These are phyloP conservation scores for Mohoua ochrocephala DNA, from an alignment of 2,113 vertebrate species.

Conservation along the genomic window DNA sequence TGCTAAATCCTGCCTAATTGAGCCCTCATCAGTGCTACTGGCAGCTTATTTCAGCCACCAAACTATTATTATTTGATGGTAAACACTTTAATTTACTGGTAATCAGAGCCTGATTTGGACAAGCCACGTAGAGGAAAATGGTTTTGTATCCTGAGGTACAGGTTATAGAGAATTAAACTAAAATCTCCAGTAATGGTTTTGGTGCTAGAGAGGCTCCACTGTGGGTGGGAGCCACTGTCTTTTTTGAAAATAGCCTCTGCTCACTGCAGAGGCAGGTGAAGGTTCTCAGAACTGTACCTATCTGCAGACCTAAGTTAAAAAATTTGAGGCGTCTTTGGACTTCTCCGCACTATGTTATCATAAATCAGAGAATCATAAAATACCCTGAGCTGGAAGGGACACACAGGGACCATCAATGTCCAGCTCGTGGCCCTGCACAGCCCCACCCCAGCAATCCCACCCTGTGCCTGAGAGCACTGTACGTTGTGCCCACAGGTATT, in stretches of 20 bases:
- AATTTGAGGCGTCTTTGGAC: not conserved
- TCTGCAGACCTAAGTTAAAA: not conserved
- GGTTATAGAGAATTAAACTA: not conserved
- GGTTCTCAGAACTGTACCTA: not conserved
- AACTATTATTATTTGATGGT: not conserved
- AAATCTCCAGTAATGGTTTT: not conserved
- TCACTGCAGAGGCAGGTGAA: not conserved
- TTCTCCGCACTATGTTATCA: not conserved
- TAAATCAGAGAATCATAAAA: not conserved
- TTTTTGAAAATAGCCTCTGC: not conserved
- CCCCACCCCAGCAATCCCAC: not conserved
- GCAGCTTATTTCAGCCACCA: not conserved
- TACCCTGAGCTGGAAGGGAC: not conserved
- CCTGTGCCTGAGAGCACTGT: accelerated
- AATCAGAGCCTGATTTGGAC: not conserved
- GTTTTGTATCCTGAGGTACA: not conserved
- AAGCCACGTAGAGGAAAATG: not conserved
- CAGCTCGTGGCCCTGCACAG: not conserved
- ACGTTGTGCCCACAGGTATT: not conserved
- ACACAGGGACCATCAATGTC: not conserved
- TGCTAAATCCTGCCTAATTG: not conserved
- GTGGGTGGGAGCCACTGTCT: not conserved
- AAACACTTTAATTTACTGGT: not conserved
- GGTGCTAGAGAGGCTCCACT: not conserved
- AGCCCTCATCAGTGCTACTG: not conserved